Base-by-base conservation (phyloP, 2,888 invertebrate species). In the Erannis defoliaria region DNA sequence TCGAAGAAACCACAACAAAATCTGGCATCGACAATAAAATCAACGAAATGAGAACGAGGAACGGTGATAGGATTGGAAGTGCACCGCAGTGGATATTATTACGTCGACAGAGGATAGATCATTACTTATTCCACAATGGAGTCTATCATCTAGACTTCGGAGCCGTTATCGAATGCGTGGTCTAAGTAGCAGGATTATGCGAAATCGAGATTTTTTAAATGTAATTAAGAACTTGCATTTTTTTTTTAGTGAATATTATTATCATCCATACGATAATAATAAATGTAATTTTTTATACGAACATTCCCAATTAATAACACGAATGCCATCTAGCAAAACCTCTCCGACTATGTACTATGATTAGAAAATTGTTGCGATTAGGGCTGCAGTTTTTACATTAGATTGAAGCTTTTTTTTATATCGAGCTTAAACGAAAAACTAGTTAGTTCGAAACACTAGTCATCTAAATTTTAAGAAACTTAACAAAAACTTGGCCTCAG, bases 51-150 rank as follows among this genome's bases (percentile, higher is more conserved):
- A 62, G 64, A 67, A 68, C 71, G 68, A 66, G 73, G 70, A 77
- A 75, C 67, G 65, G 57, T 71, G 75, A 76, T 74, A 72, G 66
- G 70, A 71, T 70, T 70, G 60, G 70, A 68, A 67, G 67, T 65
- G 69, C 67, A 71, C 67, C 71, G 67, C 68, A 73, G 74, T 72
- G 73, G 74, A 73, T 72, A 75, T 73, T 72, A 75, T 72, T 70
- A 67, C 72, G 71, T 68, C 67, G 60, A 60, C 58, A 69, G 67
- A 58, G 56, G 70, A 68, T 63, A 61, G 72, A 76, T 77, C 77
- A 80, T 83, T 84, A 84, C 78, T 81, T 78, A 82, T 76, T 71
- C 75, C 68, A 86, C 85, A 87, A 86, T 84, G 69, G 80, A 75
- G 80, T 80, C 86, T 85, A 85, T 85, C 84, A 83, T 81, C 80